Conservation (phyloP, 2,888 invertebrate genomes). For the Phymatocera aterrima region DNA sequence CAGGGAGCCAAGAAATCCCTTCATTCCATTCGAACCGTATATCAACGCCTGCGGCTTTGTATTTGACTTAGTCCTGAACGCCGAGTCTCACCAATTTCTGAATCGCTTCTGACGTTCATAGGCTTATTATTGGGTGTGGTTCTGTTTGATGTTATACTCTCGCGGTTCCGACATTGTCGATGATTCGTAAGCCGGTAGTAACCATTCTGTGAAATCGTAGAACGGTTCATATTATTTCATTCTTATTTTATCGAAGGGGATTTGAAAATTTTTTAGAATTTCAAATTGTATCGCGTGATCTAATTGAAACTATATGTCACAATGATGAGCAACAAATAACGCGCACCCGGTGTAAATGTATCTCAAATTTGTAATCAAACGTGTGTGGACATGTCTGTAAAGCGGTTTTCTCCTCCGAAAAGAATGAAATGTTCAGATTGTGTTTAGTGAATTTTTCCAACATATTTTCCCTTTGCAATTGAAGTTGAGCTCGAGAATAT, state of each 20-base stretch:
- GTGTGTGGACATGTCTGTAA: too few relatives aligned
- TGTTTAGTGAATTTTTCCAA: neutral
- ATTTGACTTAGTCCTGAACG: slow-evolving; percentile 60
- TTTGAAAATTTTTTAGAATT: neutral
- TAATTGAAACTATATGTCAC: too few relatives aligned
- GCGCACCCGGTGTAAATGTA: too few relatives aligned
- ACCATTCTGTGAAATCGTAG: neutral
- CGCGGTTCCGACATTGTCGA: slow-evolving; percentile 45
- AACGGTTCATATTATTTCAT: neutral
- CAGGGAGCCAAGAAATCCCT: slow-evolving; percentile 40
- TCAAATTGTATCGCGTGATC: neutral
- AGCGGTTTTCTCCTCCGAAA: too few relatives aligned
- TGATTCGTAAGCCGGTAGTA: slow-evolving; percentile 46
- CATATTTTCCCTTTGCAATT: neutral
- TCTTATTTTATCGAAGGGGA: too few relatives aligned
- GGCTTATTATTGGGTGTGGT: slow-evolving; percentile 60
- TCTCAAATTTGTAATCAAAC: too few relatives aligned
- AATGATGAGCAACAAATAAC: too few relatives aligned
- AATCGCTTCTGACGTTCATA: slow-evolving; percentile 63
- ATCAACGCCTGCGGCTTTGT: slow-evolving; percentile 62
- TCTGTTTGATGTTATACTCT: slow-evolving; percentile 50
- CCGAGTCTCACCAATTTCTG: slow-evolving; percentile 51
- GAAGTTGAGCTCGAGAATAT: neutral
- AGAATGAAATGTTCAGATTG: neutral
- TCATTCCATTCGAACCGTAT: slow-evolving; percentile 53